Percentiles rank a stretch among this genome's conserved stretches.
These are phyloP conservation scores for Lateolabrax maculatus DNA, from an alignment of 2,797 vertebrate species.

Conservation along the genomic window DNA sequence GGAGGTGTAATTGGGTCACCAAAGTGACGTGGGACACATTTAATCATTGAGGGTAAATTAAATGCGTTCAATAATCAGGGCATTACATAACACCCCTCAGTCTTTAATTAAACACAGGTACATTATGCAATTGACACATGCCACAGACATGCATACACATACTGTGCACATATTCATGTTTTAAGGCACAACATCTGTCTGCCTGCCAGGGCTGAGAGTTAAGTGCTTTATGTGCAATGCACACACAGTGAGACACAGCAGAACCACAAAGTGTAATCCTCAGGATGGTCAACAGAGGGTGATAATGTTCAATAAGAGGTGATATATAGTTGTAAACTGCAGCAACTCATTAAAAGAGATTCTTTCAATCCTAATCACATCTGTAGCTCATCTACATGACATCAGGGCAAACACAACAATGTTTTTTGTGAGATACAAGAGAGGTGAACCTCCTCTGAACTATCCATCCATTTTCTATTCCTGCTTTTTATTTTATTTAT, in stretches of 20 bases:
- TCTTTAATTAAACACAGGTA: slow-evolving; percentile 71
- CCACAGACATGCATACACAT: slow-evolving; percentile 5
- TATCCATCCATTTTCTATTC: background rate
- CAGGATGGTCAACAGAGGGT: slow-evolving; percentile 41
- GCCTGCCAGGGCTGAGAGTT: slow-evolving; percentile 18
- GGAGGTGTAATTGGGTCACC: slow-evolving; percentile 70
- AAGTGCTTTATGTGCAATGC: background rate
- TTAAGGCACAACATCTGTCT: slow-evolving; percentile 60
- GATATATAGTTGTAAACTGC: background rate
- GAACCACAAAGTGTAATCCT: background rate
- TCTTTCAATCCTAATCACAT: background rate
- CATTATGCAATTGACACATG: slow-evolving; percentile 61
- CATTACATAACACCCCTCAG: slow-evolving; percentile 66
- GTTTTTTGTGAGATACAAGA: background rate
- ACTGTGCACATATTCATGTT: slow-evolving; percentile 9
- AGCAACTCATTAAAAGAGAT: background rate
- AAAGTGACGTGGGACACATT: slow-evolving; percentile 66
- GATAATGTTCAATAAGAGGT: background rate
- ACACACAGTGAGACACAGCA: background rate
- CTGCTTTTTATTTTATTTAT: too few relatives aligned
- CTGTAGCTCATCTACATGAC: background rate
- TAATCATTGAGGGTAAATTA: slow-evolving; percentile 72
- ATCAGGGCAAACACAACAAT: background rate
- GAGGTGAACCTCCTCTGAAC: background rate
- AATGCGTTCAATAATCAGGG: slow-evolving; percentile 73